Base-by-base conservation (phyloP, 2,113 vertebrate genomes). In the Ciconia stormi region DNA sequence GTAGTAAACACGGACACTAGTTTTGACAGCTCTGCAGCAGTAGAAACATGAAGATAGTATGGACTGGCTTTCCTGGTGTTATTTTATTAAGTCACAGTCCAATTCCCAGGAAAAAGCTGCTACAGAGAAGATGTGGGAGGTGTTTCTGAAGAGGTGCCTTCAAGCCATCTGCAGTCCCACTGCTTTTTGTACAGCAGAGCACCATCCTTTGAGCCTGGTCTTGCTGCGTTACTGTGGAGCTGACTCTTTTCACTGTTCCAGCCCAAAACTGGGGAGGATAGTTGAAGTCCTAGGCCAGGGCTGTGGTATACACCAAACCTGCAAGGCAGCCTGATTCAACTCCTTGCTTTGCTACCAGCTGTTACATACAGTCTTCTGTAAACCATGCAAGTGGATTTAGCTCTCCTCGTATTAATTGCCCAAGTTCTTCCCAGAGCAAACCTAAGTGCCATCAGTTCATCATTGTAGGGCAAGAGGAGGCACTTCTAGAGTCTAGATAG, bases 351-450 rank as follows among this genome's bases (percentile, higher is more conserved):
- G 61, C 47, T 30, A 13, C 27, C 34, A 23, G 26, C 36, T 70
- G 9, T 69, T 38, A 2, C 0, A 0, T 30, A 3, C 1, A 4
- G 7, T 36, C 40, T 26, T 49, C 11, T 26, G 27, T 47, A 89
- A 88, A 7, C 10, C 2, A 0, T 7, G 6, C 0, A 1, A n/a
- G 11, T 5, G 10, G 5, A 58, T 56, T 40, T 58, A 2, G 14
- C 34, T 53, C 13, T 79, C 18, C 34, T 16, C 0, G 1, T 56
- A 52, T 15, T 82, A 76, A 46, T 52, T n/a, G 14, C 13, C 27
- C 14, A 50, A 22, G 19, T 82, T 84, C 18, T 84, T 69, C 12
- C 16, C 17, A 25, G 53, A 30, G 8, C 27, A 70, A 76, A 65
- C 1, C 0, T 6, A 18, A 81, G 9, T 65, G 40, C 3, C 0